A percentile compares a stretch with the other conserved stretches of the same genome.
phyloP scores from a whole-genome alignment of 2,113 vertebrate genomes.

The Esox niger region DNA sequence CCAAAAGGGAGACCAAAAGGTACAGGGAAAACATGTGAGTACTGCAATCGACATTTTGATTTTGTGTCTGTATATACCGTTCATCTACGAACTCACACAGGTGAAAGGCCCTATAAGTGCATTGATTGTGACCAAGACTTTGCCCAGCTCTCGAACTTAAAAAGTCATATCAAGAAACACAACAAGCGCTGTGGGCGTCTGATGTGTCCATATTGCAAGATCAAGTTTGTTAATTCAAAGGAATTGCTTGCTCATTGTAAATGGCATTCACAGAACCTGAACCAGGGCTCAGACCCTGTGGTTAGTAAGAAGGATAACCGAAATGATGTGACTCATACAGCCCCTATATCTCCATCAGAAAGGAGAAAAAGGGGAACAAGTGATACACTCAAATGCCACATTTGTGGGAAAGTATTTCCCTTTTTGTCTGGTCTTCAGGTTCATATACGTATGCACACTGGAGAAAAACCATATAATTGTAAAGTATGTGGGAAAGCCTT shows the following conservation, averaged over 20 bases:
- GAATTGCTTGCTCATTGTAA: conserved; percentile 49
- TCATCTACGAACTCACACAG: conserved; percentile 72
- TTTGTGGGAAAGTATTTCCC: conserved; percentile 69
- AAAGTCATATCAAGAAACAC: conserved; percentile 68
- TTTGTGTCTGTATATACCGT: conserved; percentile 71
- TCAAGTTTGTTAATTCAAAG: conserved; percentile 29
- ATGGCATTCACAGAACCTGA: conserved; percentile 15
- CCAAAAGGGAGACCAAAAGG: not conserved
- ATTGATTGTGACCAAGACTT: conserved; percentile 68
- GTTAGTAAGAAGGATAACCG: not conserved
- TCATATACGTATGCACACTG: conserved; percentile 73
- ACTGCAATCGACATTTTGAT: conserved; percentile 62
- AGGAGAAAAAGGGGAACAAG: not conserved
- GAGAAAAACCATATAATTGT: conserved; percentile 74
- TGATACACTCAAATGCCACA: conserved; percentile 53
- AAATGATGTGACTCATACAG: not conserved
- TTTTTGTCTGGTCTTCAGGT: conserved; percentile 68
- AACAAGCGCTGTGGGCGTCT: conserved; percentile 36
- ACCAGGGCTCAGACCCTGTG: not conserved
- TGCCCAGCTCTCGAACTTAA: conserved; percentile 72
- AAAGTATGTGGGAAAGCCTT: conserved; percentile 75
- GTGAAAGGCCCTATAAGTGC: conserved; percentile 72
- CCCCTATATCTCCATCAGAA: not conserved
- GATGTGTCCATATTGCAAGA: conserved; percentile 52
- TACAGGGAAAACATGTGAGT: conserved; percentile 57